These are phyloP conservation scores for Caretta caretta DNA, from an alignment of 2,113 vertebrate genomes.

Conservation along the genomic window DNA sequence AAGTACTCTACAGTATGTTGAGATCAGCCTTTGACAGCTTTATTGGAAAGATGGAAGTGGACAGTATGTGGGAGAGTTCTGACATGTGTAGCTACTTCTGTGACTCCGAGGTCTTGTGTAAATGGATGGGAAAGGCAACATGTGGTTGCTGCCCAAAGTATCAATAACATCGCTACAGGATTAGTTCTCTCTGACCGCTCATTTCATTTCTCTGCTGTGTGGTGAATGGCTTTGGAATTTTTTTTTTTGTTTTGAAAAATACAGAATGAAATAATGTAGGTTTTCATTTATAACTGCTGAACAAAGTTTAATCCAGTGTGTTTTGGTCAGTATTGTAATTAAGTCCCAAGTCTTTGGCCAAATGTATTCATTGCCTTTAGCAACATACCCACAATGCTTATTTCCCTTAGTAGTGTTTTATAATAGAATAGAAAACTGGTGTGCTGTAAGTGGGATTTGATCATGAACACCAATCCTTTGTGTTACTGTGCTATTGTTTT, in stretches of 20 bases:
- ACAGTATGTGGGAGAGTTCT: neutral
- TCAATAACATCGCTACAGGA: neutral
- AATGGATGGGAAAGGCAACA: neutral
- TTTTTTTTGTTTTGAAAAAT: constrained; percentile 18
- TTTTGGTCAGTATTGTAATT: constrained; percentile 44
- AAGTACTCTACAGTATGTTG: neutral
- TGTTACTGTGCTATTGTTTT: neutral
- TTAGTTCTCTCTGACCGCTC: neutral
- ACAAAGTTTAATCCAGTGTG: constrained; percentile 1
- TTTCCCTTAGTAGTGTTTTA: neutral
- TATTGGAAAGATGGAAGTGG: neutral
- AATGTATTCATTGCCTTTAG: neutral
- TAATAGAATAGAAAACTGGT: neutral
- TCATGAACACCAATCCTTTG: neutral
- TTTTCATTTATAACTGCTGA: neutral
- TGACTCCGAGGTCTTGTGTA: neutral
- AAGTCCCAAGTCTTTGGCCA: constrained; percentile 11
- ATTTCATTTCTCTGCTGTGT: neutral
- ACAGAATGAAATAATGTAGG: neutral
- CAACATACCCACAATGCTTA: neutral
- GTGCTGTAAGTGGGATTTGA: neutral
- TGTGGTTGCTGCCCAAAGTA: neutral
- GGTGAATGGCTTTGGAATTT: constrained; percentile 18
- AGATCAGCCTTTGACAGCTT: neutral
- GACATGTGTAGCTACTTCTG: neutral